Evolutionary conservation across 2,113 vertebrate species (phyloP), one percentile per base, ranked within the genome.

Genomic region (Phyllostomus hastatus): DNA sequence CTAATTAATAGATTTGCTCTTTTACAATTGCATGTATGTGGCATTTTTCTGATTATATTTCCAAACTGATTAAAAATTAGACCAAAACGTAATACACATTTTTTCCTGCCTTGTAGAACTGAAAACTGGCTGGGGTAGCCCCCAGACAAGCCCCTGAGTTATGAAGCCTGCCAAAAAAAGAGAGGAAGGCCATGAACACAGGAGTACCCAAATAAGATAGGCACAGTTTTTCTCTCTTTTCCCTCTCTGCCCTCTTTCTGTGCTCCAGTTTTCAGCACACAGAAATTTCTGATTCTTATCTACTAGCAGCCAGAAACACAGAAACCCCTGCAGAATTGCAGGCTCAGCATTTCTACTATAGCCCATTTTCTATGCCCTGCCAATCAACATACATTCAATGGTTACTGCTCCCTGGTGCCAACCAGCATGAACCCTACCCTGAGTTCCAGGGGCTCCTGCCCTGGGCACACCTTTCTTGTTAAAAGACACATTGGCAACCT

Each of bases 31-130:
- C 48, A 76, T 35, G 59, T 72, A 78, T 31, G n/a, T 82, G 64
- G 52, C 31, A 90, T 70, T 96, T 79, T 95, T 90, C 75, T 97
- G 48, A 95, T 85, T 94, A 96, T 88, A 82, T 94, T 94, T 96
- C 83, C 72, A 88, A 91, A n/a, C 52, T 2, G 1, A 79, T 94
- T 94, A 96, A 97, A 96, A 96, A 75, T 57, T n/a, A 96, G 67
- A 79, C 92, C 50, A 59, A 66, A 94, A 28, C 64, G 72, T 95
- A 85, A 72, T 82, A 91, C 79, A 24, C 20, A 31, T 90, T 38
- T 59, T 88, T 91, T 90, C 50, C 83, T 78, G 57, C 26, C 85
- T 78, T 80, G 31, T 52, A 41, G 70, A 88, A 75, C 64, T 75
- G 52, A 82, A 73, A 80, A 26, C 48, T 54, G 10, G 31, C 80